Base-by-base conservation (phyloP, 2,113 vertebrate species). In the Tachuris rubrigastra region DNA sequence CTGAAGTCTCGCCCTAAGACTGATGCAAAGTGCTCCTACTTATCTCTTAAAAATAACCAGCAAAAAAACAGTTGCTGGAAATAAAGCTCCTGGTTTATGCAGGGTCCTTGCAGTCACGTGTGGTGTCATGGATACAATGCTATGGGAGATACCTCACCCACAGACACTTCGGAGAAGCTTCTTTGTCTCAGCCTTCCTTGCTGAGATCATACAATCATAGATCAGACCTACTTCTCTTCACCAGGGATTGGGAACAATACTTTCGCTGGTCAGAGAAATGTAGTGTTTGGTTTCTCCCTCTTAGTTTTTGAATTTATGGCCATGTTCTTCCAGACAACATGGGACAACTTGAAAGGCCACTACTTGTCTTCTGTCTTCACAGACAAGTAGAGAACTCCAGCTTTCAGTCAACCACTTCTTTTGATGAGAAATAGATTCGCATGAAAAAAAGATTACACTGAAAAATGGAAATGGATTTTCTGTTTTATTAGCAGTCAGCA, bases 361-460 rank as follows among this genome's bases (percentile, higher is more conserved):
- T 56, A 16, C 68, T 77, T 82, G 62, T 47, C 66, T 33, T 72
- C 67, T 66, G 1, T 67, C 69, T 90, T 88, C 90, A 47, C 37
- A 87, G 87, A 71, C 39, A 56, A 91, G 65, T 9, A 72, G 72
- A 93, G 76, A 86, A 65, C 76, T 94, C 37, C 59, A 68, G 60
- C 79, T 83, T 93, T 49, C 87, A 95, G 71, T 59, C 82, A 88
- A 56, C 52, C 1, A 0, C 50, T 84, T 46, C 85, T 94, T 94
- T 92, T 90, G 79, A 93, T 93, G 85, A 96, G 93, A 95, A 96
- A 93, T 63, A 90, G 58, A 94, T 91, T 94, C 62, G 14, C 88
- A 96, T 95, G 82, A 96, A 96, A 97, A 94, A 95, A 95, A 95
- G 90, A 96, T 96, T 94, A 94, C 80, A 90, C 69, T 94, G 90